Conservation (phyloP, 1,140 invertebrate genomes). For the Temnothorax nylanderi region DNA sequence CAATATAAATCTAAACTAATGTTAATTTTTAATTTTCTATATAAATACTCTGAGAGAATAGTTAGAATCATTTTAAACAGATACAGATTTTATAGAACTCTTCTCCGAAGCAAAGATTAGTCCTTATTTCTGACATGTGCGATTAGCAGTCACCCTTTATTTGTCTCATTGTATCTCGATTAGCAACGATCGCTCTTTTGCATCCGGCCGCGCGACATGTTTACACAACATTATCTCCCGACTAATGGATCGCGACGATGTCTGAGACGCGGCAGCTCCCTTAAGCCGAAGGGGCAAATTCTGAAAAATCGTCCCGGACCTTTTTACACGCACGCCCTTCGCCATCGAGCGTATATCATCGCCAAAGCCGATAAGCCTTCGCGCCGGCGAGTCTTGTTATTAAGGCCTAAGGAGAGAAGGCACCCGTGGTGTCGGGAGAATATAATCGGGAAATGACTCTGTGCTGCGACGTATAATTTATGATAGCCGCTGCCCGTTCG, state of each 20-base stretch:
- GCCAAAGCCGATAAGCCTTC: constrained; percentile 29
- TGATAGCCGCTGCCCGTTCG: not conserved
- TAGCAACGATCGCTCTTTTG: constrained; percentile 10
- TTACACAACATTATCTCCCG: not conserved
- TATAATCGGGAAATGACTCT: constrained; percentile 35
- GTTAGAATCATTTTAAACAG: not conserved
- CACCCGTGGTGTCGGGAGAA: constrained; percentile 13
- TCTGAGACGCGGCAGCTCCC: not conserved
- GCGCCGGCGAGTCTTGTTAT: constrained; percentile 32
- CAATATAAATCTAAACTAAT: not conserved
- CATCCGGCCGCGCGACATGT: not conserved
- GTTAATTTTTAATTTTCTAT: not conserved
- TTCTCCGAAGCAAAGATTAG: constrained; percentile 1
- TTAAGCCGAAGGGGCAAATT: constrained; percentile 33
- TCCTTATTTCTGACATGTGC: not conserved
- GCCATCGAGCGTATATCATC: constrained; percentile 26
- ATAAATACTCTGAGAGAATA: not conserved
- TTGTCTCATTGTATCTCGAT: not conserved
- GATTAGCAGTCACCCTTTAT: not conserved
- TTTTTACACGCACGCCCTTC: constrained; percentile 6
- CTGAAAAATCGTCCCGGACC: constrained; percentile 47
- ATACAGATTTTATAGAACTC: not conserved
- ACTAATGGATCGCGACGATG: constrained; percentile 14
- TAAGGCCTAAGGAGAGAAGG: not conserved
- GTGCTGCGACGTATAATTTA: constrained; percentile 22